Conservation (phyloP, 1,140 invertebrate genomes). For the Amyelois transitella region DNA sequence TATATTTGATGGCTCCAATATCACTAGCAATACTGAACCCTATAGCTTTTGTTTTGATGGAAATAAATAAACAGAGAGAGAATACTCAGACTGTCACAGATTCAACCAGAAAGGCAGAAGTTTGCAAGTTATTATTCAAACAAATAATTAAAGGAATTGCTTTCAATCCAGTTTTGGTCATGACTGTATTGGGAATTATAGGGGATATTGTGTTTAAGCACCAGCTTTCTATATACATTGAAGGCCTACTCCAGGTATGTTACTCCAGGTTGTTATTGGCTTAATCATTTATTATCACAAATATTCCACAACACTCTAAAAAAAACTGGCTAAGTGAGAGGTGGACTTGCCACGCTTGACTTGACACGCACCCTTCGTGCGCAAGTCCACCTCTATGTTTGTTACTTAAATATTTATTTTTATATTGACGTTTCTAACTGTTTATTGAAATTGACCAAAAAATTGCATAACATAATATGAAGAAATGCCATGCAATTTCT, state of each 20-base stretch:
- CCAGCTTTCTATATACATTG: slow-evolving; percentile 83
- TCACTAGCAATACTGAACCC: slow-evolving; percentile 95
- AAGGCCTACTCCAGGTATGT: slow-evolving; percentile 74
- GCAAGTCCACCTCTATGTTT: no score
- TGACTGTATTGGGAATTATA: slow-evolving; percentile 93
- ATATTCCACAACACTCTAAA: no score
- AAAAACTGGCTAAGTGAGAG: no score
- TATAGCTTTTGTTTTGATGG: slow-evolving; percentile 92
- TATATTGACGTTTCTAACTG: no score
- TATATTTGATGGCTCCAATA: slow-evolving; percentile 96
- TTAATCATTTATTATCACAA: no score
- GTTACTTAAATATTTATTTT: no score
- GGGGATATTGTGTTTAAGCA: slow-evolving; percentile 90
- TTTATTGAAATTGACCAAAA: no score
- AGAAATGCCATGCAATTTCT: no score
- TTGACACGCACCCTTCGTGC: no score
- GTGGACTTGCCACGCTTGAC: no score
- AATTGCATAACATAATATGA: no score
- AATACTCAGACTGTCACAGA: slow-evolving; percentile 18
- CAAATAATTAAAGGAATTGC: slow-evolving; percentile 80
- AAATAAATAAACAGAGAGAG: slow-evolving; percentile 83
- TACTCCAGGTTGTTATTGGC: no score
- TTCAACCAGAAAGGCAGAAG: slow-evolving; percentile 17
- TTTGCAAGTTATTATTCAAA: slow-evolving; percentile 36
- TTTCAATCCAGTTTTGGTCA: slow-evolving; percentile 92